Evolutionary conservation across 2,797 vertebrate species (phyloP).

Genomic region (Mycteria americana): DNA sequence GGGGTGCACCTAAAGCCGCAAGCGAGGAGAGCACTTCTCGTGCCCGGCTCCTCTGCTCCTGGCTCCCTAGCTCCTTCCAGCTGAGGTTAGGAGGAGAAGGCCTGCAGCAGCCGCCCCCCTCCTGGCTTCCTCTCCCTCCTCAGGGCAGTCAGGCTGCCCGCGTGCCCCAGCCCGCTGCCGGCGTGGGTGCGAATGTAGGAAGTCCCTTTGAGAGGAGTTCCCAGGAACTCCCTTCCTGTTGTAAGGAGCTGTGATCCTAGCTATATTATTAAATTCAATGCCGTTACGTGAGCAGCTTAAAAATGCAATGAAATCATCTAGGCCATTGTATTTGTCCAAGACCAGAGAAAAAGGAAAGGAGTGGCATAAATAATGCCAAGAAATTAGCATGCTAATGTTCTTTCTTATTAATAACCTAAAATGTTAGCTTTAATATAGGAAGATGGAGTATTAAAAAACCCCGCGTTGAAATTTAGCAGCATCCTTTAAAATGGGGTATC

Average conservation of each 20-base stretch:
- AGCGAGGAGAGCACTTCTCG: neutral
- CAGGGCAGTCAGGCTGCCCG: neutral
- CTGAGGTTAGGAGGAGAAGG: neutral
- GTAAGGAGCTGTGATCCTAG: neutral
- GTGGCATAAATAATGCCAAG: neutral
- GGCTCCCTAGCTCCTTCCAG: neutral
- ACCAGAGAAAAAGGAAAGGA: neutral
- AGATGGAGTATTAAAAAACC: neutral
- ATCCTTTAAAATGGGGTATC: neutral
- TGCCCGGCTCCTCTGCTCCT: neutral
- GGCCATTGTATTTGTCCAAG: constrained; percentile 7
- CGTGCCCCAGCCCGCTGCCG: accelerated
- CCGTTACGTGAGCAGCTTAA: neutral
- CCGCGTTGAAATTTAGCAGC: neutral
- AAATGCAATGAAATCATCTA: constrained; percentile 26
- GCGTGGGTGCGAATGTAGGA: neutral
- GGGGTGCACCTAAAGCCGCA: neutral
- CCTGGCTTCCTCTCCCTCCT: neutral
- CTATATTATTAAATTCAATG: constrained; percentile 19
- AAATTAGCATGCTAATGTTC: neutral
- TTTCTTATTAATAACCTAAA: neutral
- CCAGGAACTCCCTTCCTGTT: constrained; percentile 60
- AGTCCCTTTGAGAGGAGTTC: constrained; percentile 41
- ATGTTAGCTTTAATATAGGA: neutral
- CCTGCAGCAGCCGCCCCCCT: neutral